Conservation (phyloP, 2,113 vertebrate genomes). For the Rattus rattus region DNA sequence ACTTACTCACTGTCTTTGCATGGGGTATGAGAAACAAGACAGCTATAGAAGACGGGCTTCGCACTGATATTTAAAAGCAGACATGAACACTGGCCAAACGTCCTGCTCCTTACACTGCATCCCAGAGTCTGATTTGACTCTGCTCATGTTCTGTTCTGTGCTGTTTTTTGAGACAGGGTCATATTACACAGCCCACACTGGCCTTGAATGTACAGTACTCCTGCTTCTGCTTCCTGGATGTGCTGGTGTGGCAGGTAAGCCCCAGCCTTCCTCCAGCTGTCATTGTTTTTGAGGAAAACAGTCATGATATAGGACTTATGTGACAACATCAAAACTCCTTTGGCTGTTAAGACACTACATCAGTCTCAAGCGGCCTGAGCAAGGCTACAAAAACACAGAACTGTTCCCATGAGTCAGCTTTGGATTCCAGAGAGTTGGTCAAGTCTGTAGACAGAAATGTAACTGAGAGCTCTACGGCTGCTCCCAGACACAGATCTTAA, state of each 20-base stretch:
- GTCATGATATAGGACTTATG: constrained; percentile 5
- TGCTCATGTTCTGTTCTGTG: constrained; percentile 42
- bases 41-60: constrained; percentile 60
- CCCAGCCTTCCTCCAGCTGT: neutral
- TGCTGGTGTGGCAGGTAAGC: neutral
- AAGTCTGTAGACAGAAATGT: constrained; percentile 32
- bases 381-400: constrained; percentile 34
- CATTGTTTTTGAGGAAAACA: constrained; percentile 57
- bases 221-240: neutral
- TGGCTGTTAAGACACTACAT: neutral
- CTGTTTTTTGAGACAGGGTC: neutral
- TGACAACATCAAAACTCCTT: constrained; percentile 37
- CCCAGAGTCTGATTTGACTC: constrained; percentile 32
- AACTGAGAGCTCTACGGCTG: neutral
- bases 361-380: neutral
- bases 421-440: constrained; percentile 33
- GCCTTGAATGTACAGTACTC: neutral
- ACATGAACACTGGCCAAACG: constrained; percentile 26
- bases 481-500: constrained; percentile 34
- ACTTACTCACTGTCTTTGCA: neutral
- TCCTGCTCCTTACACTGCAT: neutral
- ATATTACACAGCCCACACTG: neutral
- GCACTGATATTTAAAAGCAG: constrained; percentile 32
- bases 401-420: constrained; percentile 29
- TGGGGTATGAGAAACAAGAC: constrained; percentile 20